Conservation (phyloP, 2,113 vertebrate genomes). For the rabbit (Oryctolagus cuniculus) region DNA sequence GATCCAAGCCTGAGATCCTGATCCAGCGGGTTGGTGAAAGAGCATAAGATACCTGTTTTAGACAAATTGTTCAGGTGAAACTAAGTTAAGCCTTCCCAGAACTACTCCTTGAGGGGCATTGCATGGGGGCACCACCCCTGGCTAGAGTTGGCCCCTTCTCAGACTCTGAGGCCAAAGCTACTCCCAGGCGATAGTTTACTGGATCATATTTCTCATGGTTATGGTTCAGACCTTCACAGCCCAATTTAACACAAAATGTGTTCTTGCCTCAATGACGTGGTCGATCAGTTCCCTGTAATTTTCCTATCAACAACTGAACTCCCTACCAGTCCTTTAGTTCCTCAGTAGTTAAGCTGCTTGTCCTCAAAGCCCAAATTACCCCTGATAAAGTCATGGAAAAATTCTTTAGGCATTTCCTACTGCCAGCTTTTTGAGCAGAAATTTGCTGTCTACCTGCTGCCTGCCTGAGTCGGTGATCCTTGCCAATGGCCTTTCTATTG, state of each 20-base stretch:
- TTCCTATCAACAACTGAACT: slow-evolving; percentile 81
- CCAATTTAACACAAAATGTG: slow-evolving; percentile 81
- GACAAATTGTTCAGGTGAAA: not conserved
- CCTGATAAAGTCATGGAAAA: slow-evolving; percentile 74
- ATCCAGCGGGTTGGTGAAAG: not conserved
- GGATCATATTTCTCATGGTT: slow-evolving; percentile 68
- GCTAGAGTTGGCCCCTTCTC: not conserved
- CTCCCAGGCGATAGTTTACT: slow-evolving; percentile 30
- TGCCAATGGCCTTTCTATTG: not conserved
- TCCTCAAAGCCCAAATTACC: slow-evolving; percentile 72
- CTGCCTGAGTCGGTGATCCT: too few relatives aligned
- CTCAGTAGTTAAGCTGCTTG: slow-evolving; percentile 60
- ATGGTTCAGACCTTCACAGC: slow-evolving; percentile 70
- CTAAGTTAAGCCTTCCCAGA: not conserved
- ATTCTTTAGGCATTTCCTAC: not conserved
- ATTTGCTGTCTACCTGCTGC: slow-evolving; percentile 31
- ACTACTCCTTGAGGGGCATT: not conserved
- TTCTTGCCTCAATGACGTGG: slow-evolving; percentile 78
- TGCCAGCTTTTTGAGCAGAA: not conserved
- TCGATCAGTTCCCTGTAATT: slow-evolving; percentile 75
- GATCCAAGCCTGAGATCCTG: not conserved
- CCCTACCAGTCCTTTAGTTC: slow-evolving; percentile 41
- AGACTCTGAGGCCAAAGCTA: not conserved
- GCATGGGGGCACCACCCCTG: not conserved
- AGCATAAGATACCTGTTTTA: not conserved